A percentile compares a stretch with the other conserved stretches of the same genome.
Evolutionary conservation across 2,113 vertebrate genomes (phyloP).

Genomic region (Alligator mississippiensis): DNA sequence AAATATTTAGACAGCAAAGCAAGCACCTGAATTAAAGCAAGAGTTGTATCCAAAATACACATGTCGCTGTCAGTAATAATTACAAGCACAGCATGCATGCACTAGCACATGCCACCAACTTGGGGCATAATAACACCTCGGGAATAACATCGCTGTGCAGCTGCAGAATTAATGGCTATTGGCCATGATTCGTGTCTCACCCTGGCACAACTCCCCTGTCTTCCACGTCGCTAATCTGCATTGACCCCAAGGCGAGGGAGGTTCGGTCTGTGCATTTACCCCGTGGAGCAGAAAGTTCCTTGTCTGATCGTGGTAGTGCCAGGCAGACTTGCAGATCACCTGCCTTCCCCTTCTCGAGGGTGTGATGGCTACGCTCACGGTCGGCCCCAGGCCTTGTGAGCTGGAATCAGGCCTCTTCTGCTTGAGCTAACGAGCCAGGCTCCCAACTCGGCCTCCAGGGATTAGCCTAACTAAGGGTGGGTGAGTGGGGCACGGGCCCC

Average conservation of each 20-base stretch:
- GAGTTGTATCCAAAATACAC: not conserved
- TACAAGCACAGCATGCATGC: no score
- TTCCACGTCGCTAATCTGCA: not conserved
- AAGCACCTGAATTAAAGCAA: conserved; percentile 34
- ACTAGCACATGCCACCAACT: no score
- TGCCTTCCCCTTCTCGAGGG: not conserved
- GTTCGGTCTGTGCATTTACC: not conserved
- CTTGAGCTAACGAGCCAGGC: not conserved
- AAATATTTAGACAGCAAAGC: conserved; percentile 61
- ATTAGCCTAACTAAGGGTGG: no score
- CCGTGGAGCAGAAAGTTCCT: no score
- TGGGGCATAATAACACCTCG: no score
- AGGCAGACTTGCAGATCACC: not conserved
- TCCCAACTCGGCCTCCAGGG: not conserved
- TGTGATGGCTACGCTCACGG: not conserved
- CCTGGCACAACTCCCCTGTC: not conserved
- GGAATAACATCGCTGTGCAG: no score
- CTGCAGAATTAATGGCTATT: not conserved
- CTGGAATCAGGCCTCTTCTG: not conserved
- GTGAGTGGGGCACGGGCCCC: no score
- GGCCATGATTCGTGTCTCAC: not conserved
- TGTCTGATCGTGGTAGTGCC: not conserved
- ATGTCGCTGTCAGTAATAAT: not conserved
- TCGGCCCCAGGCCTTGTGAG: not conserved
- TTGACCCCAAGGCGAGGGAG: not conserved